Conservation (phyloP, 2,113 vertebrate species). For the Calyptomena viridis region DNA sequence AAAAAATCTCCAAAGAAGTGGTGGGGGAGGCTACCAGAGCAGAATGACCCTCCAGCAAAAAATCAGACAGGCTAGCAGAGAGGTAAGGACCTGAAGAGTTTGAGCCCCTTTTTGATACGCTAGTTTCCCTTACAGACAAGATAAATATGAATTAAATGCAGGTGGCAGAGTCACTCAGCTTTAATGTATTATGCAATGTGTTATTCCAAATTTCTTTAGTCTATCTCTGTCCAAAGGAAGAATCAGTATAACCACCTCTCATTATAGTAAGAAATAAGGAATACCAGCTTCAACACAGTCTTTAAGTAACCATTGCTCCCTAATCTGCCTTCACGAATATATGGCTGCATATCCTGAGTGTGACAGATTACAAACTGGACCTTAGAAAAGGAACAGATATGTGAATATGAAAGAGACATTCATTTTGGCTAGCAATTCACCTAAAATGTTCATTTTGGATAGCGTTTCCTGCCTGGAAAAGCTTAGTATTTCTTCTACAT, state of each 20-base stretch:
- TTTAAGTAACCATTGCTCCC: background rate
- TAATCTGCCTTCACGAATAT: background rate
- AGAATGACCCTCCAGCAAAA: background rate
- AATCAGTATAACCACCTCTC: background rate
- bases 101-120: background rate
- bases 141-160: background rate
- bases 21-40: background rate
- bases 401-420: background rate
- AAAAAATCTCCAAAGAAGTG: background rate
- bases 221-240: background rate
- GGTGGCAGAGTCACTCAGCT: background rate
- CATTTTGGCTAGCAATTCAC: background rate
- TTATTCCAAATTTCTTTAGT: background rate
- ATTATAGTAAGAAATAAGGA: background rate
- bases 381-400: background rate
- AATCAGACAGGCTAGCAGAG: background rate
- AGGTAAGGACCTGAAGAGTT: background rate
- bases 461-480: background rate
- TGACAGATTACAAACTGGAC: background rate
- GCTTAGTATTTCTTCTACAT: background rate
- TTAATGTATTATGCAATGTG: background rate
- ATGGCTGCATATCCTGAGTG: background rate
- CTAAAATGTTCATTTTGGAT: background rate
- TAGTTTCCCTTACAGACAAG: background rate
- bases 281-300: background rate